Evolutionary conservation across 2,797 vertebrate species (phyloP), one percentile per base, ranked within the genome.

Genomic region (Picus viridis): DNA sequence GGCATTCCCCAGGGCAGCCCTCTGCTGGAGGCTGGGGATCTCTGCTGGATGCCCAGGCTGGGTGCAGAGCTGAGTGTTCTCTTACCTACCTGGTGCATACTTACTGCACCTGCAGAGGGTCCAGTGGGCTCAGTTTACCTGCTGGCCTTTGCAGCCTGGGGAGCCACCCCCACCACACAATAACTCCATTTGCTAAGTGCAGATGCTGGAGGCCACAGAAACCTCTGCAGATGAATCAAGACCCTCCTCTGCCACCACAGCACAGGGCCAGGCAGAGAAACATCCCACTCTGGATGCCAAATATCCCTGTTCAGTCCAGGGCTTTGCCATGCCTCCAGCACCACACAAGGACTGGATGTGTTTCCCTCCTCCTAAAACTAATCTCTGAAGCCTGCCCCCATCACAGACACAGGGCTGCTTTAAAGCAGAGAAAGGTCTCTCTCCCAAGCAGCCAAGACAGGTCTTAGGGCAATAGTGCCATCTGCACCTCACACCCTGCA

Each of bases 161-260:
- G 20, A 82, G 10, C 49, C 15, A 16, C 1, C 41, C 41, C 41
- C 63, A 6, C 29, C 5, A 1, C 3, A 16, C 32, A 39, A 36
- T 1, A 1, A 9, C 10, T 9, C 27, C 4, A 0, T n/a, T 16
- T n/a, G 62, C 49, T 1, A 0, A 1, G 9, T 8, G 19, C 29
- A 4, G 29, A 51, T 39, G 49, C 43, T 27, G n/a, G 7, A 17
- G n/a, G 62, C 36, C 57, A 13, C 57, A 45, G 77, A 57, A 43
- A 16, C 16, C 27, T 3, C 9, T 1, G 19, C 56, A 14, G n/a
- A 13, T 14, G 30, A 30, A 53, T 19, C 23, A 15, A 4, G 9
- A 26, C 51, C 47, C 12, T 57, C n/a, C 51, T 69, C 30, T 80
- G 23, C 49, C 32, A 18, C 34, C 12, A 12, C 3, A 8, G 27